Evolutionary conservation across 2,888 invertebrate genomes (phyloP).

Genomic region (Thymelicus lineola): DNA sequence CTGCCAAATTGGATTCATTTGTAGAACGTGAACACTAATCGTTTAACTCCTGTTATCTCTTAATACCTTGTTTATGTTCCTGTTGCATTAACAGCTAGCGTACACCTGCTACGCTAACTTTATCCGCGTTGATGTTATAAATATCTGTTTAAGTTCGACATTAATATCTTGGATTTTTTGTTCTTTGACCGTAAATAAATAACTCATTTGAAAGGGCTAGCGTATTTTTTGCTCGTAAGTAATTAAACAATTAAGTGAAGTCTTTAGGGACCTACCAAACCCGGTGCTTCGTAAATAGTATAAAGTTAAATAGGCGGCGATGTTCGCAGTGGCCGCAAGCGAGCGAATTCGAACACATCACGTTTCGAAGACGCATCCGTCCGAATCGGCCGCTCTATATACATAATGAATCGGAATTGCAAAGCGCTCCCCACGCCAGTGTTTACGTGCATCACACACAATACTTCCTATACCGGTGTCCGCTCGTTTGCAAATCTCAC

Average conservation of each 20-base stretch:
- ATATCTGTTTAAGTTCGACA: no score
- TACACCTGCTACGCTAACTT: no score
- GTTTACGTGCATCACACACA: slow-evolving; percentile 49
- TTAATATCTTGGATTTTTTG: no score
- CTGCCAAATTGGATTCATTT: slow-evolving; percentile 25
- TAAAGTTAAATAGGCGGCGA: not conserved
- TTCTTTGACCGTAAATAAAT: no score
- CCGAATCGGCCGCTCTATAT: slow-evolving; percentile 43
- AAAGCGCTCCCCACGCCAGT: slow-evolving; percentile 59
- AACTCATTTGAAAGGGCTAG: no score
- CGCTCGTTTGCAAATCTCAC: slow-evolving; percentile 44
- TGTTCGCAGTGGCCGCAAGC: slow-evolving; percentile 23
- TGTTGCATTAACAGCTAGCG: no score
- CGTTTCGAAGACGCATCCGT: slow-evolving; percentile 47
- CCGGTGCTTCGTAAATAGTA: no score
- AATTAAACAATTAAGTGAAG: no score
- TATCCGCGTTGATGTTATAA: not conserved
- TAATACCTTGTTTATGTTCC: not conserved
- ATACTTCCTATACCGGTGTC: slow-evolving; percentile 49
- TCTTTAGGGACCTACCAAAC: no score
- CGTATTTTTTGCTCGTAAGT: no score
- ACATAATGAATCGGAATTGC: slow-evolving; percentile 65
- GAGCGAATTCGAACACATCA: slow-evolving; percentile 39
- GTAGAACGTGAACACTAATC: not conserved
- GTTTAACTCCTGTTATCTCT: slow-evolving; percentile 8